These are phyloP conservation scores for Pseudomyrmex flavicornis DNA, from an alignment of 1,140 invertebrate species.

Conservation along the genomic window DNA sequence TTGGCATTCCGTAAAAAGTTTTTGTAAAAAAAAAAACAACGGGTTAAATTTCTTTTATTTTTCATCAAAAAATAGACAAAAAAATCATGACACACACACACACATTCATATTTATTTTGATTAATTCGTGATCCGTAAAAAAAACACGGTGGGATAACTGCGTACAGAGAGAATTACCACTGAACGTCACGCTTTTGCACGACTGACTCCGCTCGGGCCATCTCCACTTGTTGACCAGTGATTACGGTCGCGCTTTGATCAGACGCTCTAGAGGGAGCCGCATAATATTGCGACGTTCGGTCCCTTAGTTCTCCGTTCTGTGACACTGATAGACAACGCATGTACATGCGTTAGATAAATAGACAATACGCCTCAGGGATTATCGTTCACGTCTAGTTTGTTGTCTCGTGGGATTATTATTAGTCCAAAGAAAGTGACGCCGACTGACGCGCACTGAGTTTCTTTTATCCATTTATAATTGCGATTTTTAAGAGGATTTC, in stretches of 20 bases:
- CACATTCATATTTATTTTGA: not conserved
- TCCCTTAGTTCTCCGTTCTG: not conserved
- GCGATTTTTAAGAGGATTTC: not conserved
- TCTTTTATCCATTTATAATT: not conserved
- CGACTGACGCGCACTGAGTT: too few species aligned
- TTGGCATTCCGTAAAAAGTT: too few species aligned
- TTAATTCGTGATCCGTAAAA: not conserved
- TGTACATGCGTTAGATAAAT: not conserved
- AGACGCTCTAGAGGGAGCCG: not conserved
- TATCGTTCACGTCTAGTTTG: not conserved
- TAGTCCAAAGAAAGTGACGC: too few species aligned
- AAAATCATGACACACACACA: too few species aligned
- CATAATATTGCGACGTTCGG: not conserved
- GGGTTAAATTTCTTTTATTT: too few species aligned
- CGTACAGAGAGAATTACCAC: not conserved
- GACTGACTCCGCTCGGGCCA: not conserved
- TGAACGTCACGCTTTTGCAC: not conserved
- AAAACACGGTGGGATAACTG: conserved; percentile 22
- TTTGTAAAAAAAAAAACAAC: too few species aligned
- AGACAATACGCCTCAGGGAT: too few species aligned
- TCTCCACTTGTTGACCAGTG: conserved; percentile 58
- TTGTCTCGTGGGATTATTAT: not conserved
- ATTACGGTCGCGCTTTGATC: conserved; percentile 34
- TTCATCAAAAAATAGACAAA: too few species aligned
- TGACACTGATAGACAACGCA: not conserved